These are phyloP conservation scores for Digitonthophagus gazella DNA, from an alignment of 2,888 invertebrate species.

Conservation along the genomic window DNA sequence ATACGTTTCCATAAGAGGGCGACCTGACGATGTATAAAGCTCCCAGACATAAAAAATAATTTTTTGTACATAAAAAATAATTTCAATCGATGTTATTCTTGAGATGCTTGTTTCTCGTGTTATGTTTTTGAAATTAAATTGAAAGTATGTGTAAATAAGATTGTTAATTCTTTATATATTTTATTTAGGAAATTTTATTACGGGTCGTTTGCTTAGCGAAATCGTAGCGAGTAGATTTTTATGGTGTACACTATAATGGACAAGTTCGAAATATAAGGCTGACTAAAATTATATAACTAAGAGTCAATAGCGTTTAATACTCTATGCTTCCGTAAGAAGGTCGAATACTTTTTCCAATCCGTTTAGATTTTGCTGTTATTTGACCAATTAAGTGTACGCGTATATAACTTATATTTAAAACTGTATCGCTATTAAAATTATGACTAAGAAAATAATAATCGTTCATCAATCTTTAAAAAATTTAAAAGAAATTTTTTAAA, in stretches of 20 bases:
- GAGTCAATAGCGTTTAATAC: not conserved
- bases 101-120: not conserved
- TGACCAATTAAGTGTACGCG: not conserved
- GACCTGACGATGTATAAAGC: not conserved
- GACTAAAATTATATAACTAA: not conserved
- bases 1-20: not conserved
- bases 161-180: not conserved
- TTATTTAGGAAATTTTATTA: not conserved
- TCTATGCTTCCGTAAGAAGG: not conserved
- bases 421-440: not conserved
- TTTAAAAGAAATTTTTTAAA: no score
- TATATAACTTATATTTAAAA: not conserved
- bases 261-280: not conserved
- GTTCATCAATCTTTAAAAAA: no score
- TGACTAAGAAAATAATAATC: no score
- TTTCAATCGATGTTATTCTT: not conserved
- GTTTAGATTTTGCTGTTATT: not conserved
- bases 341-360: not conserved
- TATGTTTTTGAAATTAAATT: not conserved
- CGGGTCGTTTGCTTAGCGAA: not conserved
- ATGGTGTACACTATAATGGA: not conserved
- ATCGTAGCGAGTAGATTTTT: not conserved
- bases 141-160: not conserved
- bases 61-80: not conserved
- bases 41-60: not conserved